Conservation (phyloP, 2,113 vertebrate genomes). For the Oophaga pumilio region DNA sequence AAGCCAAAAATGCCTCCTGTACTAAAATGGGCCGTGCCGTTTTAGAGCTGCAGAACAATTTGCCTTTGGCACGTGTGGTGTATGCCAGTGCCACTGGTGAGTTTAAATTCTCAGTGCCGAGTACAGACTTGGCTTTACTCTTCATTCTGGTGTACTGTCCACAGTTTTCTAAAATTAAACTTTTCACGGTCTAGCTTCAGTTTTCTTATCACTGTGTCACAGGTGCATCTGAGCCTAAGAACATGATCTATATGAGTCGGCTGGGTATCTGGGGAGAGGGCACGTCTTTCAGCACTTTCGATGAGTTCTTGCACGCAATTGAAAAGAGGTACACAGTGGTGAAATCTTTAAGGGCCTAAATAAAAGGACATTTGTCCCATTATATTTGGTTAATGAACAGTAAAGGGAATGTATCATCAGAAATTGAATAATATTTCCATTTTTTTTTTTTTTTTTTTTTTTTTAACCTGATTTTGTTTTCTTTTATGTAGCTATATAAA, state of each 20-base stretch:
- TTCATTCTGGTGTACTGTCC: neutral
- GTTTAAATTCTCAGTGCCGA: neutral
- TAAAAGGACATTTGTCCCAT: neutral
- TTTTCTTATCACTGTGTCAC: constrained; percentile 49
- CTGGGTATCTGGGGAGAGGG: constrained; percentile 98
- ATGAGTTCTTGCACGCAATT: constrained; percentile 94
- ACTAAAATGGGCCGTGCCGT: constrained; percentile 99
- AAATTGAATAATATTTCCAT: neutral
- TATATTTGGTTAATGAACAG: neutral
- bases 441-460: too few species aligned
- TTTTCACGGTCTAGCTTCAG: constrained; percentile 9
- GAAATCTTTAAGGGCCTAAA: neutral
- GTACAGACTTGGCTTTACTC: neutral
- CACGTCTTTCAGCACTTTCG: constrained; percentile 90
- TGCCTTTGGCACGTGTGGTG: constrained; percentile 91
- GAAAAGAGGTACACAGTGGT: constrained; percentile 86
- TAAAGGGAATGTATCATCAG: neutral
- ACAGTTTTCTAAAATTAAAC: neutral
- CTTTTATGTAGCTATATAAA: too few species aligned
- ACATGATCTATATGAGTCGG: constrained; percentile 99
- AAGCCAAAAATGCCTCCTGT: constrained; percentile 96
- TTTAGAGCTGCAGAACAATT: constrained; percentile 93
- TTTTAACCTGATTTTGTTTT: too few species aligned
- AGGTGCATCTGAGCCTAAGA: constrained; percentile 99
- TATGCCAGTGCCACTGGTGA: constrained; percentile 98